Percentiles rank a stretch among this genome's conserved stretches.
phyloP scores from a whole-genome alignment of 1,140 invertebrate genomes.

The Philotrypesis tridentata region DNA sequence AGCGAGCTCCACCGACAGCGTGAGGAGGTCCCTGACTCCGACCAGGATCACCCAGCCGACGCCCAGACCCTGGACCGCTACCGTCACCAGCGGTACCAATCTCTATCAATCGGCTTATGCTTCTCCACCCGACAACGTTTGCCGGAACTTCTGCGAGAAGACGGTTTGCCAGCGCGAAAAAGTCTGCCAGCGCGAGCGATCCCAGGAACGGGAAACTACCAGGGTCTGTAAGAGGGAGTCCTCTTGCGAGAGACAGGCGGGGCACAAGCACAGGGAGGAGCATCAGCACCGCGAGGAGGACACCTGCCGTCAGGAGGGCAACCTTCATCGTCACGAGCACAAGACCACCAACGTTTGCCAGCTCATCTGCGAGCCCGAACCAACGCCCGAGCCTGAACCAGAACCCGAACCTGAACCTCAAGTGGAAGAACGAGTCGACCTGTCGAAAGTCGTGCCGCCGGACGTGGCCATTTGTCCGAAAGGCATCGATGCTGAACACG shows the following conservation, averaged over 20 bases:
- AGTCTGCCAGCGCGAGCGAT: constrained; percentile 55
- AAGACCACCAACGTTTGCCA: constrained; percentile 18
- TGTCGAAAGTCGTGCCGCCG: constrained; percentile 61
- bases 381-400: constrained; percentile 51
- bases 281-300: constrained; percentile 59
- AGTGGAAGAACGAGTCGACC: constrained; percentile 56
- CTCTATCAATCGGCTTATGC: constrained; percentile 61
- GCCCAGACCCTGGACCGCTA: constrained; percentile 70
- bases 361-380: constrained; percentile 44
- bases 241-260: constrained; percentile 55
- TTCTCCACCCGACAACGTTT: constrained; percentile 57
- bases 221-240: constrained; percentile 55
- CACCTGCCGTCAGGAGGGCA: constrained; percentile 45
- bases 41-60: constrained; percentile 69
- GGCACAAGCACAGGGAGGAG: constrained; percentile 63
- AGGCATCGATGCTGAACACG: constrained; percentile 67
- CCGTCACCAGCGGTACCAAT: constrained; percentile 60
- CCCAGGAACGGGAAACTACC: constrained; percentile 47
- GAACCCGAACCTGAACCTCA: constrained; percentile 51
- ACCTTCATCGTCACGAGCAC: constrained; percentile 40
- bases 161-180: constrained; percentile 59
- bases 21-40: constrained; percentile 68
- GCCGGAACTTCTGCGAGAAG: constrained; percentile 57
- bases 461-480: constrained; percentile 63
- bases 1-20: constrained; percentile 65